Evolutionary conservation across 2,113 vertebrate species (phyloP).

Genomic region (Menura novaehollandiae): DNA sequence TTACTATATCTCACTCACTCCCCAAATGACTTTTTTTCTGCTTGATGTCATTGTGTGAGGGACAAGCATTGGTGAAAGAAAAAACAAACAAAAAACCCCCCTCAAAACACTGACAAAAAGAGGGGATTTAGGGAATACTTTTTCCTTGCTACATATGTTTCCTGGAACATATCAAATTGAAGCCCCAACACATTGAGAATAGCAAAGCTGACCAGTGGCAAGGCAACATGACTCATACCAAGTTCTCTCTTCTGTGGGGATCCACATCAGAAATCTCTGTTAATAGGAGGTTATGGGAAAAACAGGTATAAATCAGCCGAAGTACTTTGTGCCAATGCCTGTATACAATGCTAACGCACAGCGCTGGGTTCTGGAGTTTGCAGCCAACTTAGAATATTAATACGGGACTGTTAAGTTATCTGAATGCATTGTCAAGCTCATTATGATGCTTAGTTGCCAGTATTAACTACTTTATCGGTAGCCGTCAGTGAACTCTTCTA

Average conservation of each 20-base stretch:
- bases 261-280: not conserved
- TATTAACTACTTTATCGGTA: not conserved
- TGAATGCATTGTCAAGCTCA: not conserved
- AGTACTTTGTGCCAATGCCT: not conserved
- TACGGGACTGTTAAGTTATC: not conserved
- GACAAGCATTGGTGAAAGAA: not conserved
- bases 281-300: not conserved
- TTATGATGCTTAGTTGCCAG: not conserved
- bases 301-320: not conserved
- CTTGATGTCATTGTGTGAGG: not conserved
- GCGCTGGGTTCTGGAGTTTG: not conserved
- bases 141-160: not conserved
- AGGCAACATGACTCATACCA: not conserved
- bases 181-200: not conserved
- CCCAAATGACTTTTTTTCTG: not conserved
- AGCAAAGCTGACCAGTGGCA: not conserved
- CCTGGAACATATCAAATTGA: not conserved
- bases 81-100: not conserved
- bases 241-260: not conserved
- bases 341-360: not conserved
- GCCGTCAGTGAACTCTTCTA: not conserved
- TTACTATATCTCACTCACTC: not conserved
- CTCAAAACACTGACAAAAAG: not conserved
- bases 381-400: not conserved
- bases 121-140: not conserved